Evolutionary conservation across 2,113 vertebrate species (phyloP).

Genomic region (Pollimyrus isidori): DNA sequence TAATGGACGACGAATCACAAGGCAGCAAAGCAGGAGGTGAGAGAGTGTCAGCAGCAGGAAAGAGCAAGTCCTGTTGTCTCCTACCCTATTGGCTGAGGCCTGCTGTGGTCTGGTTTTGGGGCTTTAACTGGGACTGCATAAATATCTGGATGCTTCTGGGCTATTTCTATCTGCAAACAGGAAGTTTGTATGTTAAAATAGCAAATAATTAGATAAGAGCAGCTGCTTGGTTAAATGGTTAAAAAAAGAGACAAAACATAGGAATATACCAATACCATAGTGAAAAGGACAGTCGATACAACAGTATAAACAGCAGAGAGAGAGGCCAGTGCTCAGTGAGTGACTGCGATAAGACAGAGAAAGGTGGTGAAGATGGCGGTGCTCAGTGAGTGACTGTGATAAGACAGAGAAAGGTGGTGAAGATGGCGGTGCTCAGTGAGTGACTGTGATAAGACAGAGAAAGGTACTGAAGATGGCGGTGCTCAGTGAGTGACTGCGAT

Average conservation of each 20-base stretch:
- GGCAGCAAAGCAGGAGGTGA: background rate
- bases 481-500: background rate
- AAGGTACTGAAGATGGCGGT: background rate
- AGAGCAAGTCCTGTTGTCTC: slow-evolving; percentile 2
- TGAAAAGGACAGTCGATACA: background rate
- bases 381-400: background rate
- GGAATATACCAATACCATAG: background rate
- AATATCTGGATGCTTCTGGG: slow-evolving; percentile 94
- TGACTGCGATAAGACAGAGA: background rate
- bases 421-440: too few species aligned
- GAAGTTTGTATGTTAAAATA: background rate
- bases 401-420: background rate
- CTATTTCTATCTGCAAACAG: slow-evolving; percentile 77
- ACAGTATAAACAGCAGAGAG: background rate
- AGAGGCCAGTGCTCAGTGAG: background rate
- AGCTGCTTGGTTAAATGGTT: background rate
- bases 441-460: background rate
- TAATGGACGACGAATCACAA: background rate
- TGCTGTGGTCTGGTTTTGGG: slow-evolving; percentile 76
- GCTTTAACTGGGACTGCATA: slow-evolving; percentile 86
- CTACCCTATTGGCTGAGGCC: slow-evolving; percentile 77
- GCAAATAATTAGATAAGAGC: background rate
- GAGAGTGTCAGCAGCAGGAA: background rate
- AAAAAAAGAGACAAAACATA: background rate
- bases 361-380: background rate